phyloP scores from a whole-genome alignment of 1,140 invertebrate species.

The Tetramorium alpestre region DNA sequence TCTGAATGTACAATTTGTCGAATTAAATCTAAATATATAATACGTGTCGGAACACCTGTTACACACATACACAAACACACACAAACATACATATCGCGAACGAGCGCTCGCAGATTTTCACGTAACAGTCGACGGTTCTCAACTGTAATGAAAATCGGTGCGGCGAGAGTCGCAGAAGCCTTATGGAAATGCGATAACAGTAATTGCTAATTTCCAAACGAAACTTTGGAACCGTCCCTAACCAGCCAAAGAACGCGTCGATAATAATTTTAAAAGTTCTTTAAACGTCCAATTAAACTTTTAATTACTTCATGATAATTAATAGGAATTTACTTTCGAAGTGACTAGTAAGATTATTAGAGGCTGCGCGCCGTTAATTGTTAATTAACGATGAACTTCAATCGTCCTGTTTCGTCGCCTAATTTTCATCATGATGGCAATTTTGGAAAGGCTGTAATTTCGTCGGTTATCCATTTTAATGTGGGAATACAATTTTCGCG shows the following conservation, averaged over 20 bases:
- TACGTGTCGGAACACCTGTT: constrained; percentile 38
- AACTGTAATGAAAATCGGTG: constrained; percentile 7
- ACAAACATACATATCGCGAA: not conserved
- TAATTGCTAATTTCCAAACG: constrained; percentile 49
- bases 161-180: not conserved
- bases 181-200: constrained; percentile 56
- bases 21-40: constrained; percentile 54
- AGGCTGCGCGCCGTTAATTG: constrained; percentile 31
- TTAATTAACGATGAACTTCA: constrained; percentile 46
- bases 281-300: constrained; percentile 66
- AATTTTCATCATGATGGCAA: constrained; percentile 14
- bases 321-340: constrained; percentile 58
- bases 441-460: constrained; percentile 5
- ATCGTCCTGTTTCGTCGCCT: constrained; percentile 36
- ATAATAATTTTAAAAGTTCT: constrained; percentile 64
- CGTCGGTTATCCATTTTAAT: not conserved
- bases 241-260: constrained; percentile 30
- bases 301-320: constrained; percentile 63
- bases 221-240: constrained; percentile 44
- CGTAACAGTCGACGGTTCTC: not conserved
- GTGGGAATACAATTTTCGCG: constrained; percentile 39
- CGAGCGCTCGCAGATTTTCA: constrained; percentile 2
- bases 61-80: not conserved
- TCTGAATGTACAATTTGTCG: constrained; percentile 49
- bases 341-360: constrained; percentile 56